Evolutionary conservation across 2,888 invertebrate genomes (phyloP).

Genomic region (Habrosyne pyritoides): DNA sequence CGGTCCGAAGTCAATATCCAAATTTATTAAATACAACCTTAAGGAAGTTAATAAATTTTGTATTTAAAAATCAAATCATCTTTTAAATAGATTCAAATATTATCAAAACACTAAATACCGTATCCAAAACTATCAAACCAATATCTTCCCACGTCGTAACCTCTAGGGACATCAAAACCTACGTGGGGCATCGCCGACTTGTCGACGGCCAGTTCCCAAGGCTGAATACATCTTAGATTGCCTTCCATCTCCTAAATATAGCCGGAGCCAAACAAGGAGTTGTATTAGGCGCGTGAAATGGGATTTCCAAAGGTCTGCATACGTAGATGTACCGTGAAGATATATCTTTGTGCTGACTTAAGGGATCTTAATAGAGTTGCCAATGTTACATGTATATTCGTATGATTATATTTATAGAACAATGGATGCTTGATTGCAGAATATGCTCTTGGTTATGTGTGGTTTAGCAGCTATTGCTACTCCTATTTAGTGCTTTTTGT

Average conservation of each 20-base stretch:
- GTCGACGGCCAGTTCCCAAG: conserved; percentile 56
- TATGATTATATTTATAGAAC: neutral
- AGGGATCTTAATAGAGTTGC: conserved; percentile 37
- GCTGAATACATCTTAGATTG: conserved; percentile 80
- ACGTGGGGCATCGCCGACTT: conserved; percentile 62
- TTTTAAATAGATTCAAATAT: neutral
- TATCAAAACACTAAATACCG: conserved; percentile 27
- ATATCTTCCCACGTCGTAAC: conserved; percentile 41
- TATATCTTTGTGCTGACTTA: conserved; percentile 15
- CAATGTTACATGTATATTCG: neutral
- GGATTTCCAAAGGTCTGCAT: conserved; percentile 50
- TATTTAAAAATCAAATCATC: too few species aligned
- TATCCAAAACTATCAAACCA: conserved; percentile 34
- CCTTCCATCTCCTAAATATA: conserved; percentile 73
- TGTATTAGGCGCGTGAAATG: conserved; percentile 67
- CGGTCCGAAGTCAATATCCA: too few species aligned
- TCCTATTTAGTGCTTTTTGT: conserved; percentile 5
- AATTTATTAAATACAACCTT: too few species aligned
- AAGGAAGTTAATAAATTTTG: too few species aligned
- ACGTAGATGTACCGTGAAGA: conserved; percentile 12
- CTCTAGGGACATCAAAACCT: conserved; percentile 73
- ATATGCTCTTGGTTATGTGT: neutral
- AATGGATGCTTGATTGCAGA: conserved; percentile 3
- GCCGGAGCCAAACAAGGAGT: conserved; percentile 69
- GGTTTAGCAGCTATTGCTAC: conserved; percentile 15